Conservation (phyloP, 1,140 invertebrate genomes). For the Campoletis sonorensis region DNA sequence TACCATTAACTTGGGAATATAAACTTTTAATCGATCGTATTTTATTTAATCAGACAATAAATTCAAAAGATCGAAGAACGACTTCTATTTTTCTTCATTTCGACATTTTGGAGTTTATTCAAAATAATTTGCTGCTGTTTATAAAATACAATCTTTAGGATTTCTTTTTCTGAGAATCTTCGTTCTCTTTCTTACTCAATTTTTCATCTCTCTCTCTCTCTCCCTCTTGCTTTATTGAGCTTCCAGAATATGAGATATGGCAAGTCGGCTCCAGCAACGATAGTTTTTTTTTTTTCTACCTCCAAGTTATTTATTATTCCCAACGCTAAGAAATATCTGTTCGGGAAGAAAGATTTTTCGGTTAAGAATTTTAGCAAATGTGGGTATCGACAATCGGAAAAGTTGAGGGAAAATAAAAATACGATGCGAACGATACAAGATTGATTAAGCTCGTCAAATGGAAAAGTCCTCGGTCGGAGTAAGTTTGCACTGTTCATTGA, state of each 20-base stretch:
- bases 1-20: no score
- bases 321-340: not conserved
- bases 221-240: not conserved
- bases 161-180: not conserved
- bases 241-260: not conserved
- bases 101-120: not conserved
- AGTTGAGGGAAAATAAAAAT: not conserved
- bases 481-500: no score
- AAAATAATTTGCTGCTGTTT: no score
- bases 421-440: no score
- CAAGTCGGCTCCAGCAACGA: not conserved
- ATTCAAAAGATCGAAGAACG: no score
- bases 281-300: not conserved
- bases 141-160: not conserved
- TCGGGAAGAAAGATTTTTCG: no score
- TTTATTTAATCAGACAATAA: no score
- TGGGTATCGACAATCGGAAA: not conserved
- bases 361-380: not conserved
- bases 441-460: no score
- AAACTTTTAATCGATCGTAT: no score
- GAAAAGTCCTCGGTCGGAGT: no score
- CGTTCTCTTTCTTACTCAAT: not conserved
- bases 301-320: not conserved
- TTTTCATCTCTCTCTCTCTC: not conserved
- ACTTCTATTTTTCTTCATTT: not conserved